Base-by-base conservation (phyloP, 2,888 invertebrate species). In the Diloba caeruleocephala region DNA sequence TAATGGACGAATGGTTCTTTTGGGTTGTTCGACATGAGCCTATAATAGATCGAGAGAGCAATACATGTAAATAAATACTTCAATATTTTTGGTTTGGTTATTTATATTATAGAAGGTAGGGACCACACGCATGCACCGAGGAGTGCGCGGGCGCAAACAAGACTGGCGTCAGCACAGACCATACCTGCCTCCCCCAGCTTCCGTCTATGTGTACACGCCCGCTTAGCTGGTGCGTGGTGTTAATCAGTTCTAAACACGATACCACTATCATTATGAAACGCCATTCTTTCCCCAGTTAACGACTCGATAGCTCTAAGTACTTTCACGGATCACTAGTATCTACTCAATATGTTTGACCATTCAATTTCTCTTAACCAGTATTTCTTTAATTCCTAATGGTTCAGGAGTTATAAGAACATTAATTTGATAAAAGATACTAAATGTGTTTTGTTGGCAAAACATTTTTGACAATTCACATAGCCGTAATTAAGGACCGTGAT, bases 171-270 rank as follows among this genome's bases (percentile, higher is more conserved):
- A 76, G 78, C 72, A 68, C 74, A 65, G 69, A 74, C 71, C 80
- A 71, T 77, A 77, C 82, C 78, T 81, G 81, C 78, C 69, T 78
- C 74, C 74, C 62, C 77, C 69, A 74, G 64, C 74, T 78, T 77
- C 81, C 80, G 73, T 78, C 73, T 75, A 70, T 85, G 84, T 92
- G 81, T 89, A 74, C 85, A 60, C 59, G 78, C 71, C 72, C 80
- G 83, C 79, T 91, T 92, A 90, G 79, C 85, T 79, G 54, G 76
- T 71, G 73, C 69, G 51, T 66, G 70, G 83, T 78, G 85, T 76
- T 92, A 93, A 93, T 88, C 79, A 88, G 73, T 80, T 82, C 85
- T 88, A 85, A 90, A 87, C 85, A 89, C 82, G 83, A 79, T 79
- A 84, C 84, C 79, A 84, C 81, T 87, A 88, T 88, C 82, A 88